Evolutionary conservation across 2,113 vertebrate species (phyloP).

Genomic region (Salvelinus fontinalis): DNA sequence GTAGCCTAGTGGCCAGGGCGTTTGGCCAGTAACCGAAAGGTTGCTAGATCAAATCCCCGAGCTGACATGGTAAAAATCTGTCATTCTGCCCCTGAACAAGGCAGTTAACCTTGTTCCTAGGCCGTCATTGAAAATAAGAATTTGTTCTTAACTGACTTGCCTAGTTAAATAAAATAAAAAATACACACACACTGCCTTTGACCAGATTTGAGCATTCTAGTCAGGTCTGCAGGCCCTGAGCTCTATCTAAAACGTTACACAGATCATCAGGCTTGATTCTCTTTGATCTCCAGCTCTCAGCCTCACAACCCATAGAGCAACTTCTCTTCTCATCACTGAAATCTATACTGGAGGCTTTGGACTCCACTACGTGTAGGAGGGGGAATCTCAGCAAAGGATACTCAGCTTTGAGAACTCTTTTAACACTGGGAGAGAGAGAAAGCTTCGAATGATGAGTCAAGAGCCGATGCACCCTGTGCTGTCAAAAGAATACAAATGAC

Average conservation of each 20-base stretch:
- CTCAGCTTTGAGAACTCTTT: conserved; percentile 41
- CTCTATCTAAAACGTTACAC: conserved; percentile 47
- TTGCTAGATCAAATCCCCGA: too few species aligned
- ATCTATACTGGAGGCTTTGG: conserved; percentile 60
- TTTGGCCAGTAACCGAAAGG: too few species aligned
- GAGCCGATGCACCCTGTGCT: conserved; percentile 13
- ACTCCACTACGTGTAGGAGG: conserved; percentile 41
- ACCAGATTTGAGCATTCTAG: conserved; percentile 45
- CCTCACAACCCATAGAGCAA: conserved; percentile 7
- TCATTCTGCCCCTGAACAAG: too few species aligned
- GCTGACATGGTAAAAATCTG: too few species aligned
- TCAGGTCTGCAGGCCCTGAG: conserved; percentile 55
- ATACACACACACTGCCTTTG: conserved; percentile 6
- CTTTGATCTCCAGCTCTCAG: conserved; percentile 60
- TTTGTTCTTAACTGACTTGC: too few species aligned
- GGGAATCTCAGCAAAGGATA: conserved; percentile 48
- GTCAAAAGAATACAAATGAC: conserved; percentile 49
- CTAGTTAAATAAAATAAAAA: too few species aligned
- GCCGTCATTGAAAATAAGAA: too few species aligned
- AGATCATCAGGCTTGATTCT: conserved; percentile 51
- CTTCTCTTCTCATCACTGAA: conserved; percentile 39
- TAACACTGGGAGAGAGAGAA: conserved; percentile 14
- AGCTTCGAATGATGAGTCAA: conserved; percentile 32
- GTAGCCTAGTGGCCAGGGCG: too few species aligned
- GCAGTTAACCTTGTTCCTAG: too few species aligned